Evolutionary conservation across 1,140 invertebrate genomes (phyloP).

Genomic region (Pogonomyrmex barbatus): DNA sequence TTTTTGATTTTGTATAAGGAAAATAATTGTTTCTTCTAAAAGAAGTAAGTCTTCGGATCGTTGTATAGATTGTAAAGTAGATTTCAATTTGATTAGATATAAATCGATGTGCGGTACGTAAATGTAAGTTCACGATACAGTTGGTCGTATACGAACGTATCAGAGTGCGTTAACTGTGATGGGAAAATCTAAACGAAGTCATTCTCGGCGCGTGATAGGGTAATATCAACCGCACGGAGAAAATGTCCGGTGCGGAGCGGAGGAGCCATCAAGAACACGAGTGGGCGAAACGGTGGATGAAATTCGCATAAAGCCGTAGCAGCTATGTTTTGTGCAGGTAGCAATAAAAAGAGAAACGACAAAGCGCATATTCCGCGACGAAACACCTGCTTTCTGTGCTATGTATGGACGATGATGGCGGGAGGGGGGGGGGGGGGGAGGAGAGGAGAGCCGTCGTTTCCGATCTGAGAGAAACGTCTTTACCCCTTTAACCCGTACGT

Average conservation of each 20-base stretch:
- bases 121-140: slow-evolving; percentile 17
- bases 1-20: background rate
- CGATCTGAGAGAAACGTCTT: slow-evolving; percentile 25
- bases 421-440: too few relatives aligned
- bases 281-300: slow-evolving; percentile 43
- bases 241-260: background rate
- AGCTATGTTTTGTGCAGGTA: slow-evolving; percentile 36
- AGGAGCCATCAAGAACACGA: background rate
- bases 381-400: slow-evolving; percentile 61
- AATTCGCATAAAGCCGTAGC: slow-evolving; percentile 58
- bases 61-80: slow-evolving; percentile 11
- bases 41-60: background rate
- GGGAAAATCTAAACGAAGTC: slow-evolving; percentile 36
- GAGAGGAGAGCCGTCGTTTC: background rate
- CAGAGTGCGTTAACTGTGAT: slow-evolving; percentile 26
- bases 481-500: background rate
- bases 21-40: background rate
- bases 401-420: background rate
- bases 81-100: background rate
- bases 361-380: slow-evolving; percentile 51
- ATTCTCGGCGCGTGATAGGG: slow-evolving; percentile 1
- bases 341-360: slow-evolving; percentile 63
- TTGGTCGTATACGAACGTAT: background rate
- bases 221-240: slow-evolving; percentile 28
- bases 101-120: slow-evolving; percentile 15